Evolutionary conservation across 2,113 vertebrate genomes (phyloP).

Genomic region (Irena cyanogastra): DNA sequence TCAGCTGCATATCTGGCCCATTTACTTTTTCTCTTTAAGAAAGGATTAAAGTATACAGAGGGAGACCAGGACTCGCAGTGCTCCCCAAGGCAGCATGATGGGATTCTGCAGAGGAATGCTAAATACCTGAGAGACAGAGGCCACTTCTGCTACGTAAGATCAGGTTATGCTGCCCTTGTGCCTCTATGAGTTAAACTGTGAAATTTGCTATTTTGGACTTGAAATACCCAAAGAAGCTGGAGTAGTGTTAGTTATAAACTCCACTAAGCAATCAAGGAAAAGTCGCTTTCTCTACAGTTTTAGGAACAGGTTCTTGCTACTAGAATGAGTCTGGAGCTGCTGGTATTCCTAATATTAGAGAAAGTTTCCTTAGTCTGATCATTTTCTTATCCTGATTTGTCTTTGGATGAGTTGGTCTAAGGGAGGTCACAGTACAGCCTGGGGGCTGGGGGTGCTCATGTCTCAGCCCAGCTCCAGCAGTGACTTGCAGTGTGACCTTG

Average conservation of each 20-base stretch:
- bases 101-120: conserved; percentile 4
- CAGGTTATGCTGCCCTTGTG: neutral
- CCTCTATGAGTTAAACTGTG: neutral
- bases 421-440: neutral
- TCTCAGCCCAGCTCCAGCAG: neutral
- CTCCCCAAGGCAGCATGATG: neutral
- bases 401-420: neutral
- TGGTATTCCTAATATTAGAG: neutral
- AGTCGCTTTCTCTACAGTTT: neutral
- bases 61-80: neutral
- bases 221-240: neutral
- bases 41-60: conserved; percentile 8
- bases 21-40: conserved; percentile 50
- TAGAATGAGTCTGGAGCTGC: neutral
- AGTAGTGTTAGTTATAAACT: neutral
- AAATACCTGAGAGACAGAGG: neutral
- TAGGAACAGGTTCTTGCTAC: neutral
- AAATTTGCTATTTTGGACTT: neutral
- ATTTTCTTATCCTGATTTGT: neutral
- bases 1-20: conserved; percentile 28
- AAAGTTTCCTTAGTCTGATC: neutral
- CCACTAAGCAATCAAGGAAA: neutral
- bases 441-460: accelerated
- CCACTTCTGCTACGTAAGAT: neutral
- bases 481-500: neutral